Conservation (phyloP, 2,113 vertebrate genomes). For the Dolichallabes microphthalmus region DNA sequence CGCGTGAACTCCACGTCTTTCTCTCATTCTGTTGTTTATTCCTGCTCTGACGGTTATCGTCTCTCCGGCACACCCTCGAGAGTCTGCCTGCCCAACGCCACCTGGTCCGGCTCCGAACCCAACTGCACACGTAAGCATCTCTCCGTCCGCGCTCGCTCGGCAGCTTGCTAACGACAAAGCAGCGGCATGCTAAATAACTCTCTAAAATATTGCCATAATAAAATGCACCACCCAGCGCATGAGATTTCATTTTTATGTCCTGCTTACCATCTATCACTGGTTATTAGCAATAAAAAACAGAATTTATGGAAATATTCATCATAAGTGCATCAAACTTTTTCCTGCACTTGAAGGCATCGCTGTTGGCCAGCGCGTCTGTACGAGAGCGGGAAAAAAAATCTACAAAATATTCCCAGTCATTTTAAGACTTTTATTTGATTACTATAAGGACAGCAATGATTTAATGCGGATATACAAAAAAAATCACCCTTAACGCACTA, state of each 20-base stretch:
- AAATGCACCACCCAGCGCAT: neutral
- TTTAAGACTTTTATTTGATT: neutral
- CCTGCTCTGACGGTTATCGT: constrained; percentile 89
- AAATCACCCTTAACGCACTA: neutral
- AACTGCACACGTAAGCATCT: constrained; percentile 88
- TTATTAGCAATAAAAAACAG: neutral
- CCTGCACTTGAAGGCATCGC: neutral
- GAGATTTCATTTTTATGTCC: neutral
- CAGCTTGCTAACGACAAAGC: neutral
- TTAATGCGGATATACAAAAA: neutral
- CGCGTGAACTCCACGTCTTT: constrained; percentile 87
- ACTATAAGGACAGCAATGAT: neutral
- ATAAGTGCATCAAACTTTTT: neutral
- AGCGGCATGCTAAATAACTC: neutral
- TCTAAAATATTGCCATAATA: neutral
- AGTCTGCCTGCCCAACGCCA: constrained; percentile 92
- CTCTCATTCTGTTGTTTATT: constrained; percentile 91
- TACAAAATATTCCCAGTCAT: too few species aligned
- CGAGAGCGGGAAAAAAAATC: too few species aligned
- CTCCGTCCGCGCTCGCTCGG: neutral
- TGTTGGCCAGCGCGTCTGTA: neutral
- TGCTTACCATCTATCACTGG: neutral
- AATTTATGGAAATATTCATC: neutral
- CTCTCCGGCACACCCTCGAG: constrained; percentile 87
- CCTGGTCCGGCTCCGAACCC: constrained; percentile 89